Conservation (phyloP, 2,113 vertebrate species). For the Noturus placidus region DNA sequence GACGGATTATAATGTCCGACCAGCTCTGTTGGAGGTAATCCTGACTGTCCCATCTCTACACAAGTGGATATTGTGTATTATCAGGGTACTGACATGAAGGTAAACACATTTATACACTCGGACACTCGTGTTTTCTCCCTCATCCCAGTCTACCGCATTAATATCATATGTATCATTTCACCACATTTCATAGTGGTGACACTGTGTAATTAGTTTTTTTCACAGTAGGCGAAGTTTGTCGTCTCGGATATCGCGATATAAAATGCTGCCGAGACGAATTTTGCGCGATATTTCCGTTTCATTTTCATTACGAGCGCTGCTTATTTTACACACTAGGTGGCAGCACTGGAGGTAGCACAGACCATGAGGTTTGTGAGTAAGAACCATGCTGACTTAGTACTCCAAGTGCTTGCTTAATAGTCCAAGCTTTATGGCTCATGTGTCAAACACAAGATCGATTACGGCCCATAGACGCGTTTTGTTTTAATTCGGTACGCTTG, state of each 20-base stretch:
- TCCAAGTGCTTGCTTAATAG: background rate
- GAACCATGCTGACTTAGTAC: no score
- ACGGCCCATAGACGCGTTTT: background rate
- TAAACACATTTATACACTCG: background rate
- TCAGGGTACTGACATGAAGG: background rate
- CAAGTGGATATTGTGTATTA: background rate
- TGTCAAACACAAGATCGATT: background rate
- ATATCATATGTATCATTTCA: background rate
- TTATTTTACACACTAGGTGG: background rate
- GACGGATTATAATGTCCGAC: background rate
- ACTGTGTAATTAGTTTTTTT: background rate
- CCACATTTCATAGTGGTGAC: background rate
- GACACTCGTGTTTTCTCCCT: background rate
- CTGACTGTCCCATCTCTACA: background rate
- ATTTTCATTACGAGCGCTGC: background rate
- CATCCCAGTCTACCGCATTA: background rate
- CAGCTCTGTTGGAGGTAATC: background rate
- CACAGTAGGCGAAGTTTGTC: background rate
- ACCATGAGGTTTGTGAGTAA: background rate
- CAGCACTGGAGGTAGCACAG: background rate
- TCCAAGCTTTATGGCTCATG: no score
- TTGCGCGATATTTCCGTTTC: background rate
- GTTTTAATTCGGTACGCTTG: no score
- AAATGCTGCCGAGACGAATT: background rate
- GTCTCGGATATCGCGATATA: background rate